Percentiles rank a stretch among this genome's conserved stretches.
phyloP scores from a whole-genome alignment of 1,140 invertebrate genomes.

The Tenebrio molitor region DNA sequence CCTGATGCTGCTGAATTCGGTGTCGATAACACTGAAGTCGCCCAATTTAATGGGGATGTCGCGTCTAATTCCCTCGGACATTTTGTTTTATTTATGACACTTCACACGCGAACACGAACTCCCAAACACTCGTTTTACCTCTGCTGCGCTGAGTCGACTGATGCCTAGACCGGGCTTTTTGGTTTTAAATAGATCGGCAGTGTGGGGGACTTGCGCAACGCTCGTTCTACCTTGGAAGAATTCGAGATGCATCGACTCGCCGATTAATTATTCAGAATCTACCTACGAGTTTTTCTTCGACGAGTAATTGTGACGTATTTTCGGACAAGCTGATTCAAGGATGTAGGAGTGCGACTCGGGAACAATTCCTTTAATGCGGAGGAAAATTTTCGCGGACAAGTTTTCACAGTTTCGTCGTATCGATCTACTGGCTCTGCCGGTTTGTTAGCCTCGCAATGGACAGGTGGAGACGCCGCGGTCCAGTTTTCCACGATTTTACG shows the following conservation, averaged over 20 bases:
- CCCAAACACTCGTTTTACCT: conserved; percentile 13
- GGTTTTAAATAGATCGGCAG: conserved; percentile 39
- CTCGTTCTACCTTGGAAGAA: conserved; percentile 2
- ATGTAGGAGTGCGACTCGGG: neutral
- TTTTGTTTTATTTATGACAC: conserved; percentile 45
- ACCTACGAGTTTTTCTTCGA: neutral
- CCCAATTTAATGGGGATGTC: conserved; percentile 95
- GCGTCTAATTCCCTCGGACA: conserved; percentile 77
- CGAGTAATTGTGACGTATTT: conserved; percentile 22
- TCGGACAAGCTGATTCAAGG: neutral
- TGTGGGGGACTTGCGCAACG: conserved; percentile 39
- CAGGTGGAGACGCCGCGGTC: too few relatives aligned
- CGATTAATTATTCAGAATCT: conserved; percentile 15
- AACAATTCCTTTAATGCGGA: neutral
- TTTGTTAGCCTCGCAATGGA: too few relatives aligned
- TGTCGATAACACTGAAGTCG: conserved; percentile 95
- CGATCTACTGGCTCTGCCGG: too few relatives aligned
- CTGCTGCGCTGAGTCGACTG: neutral
- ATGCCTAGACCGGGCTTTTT: neutral
- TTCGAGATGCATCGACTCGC: conserved; percentile 18
- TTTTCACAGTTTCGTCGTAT: too few relatives aligned
- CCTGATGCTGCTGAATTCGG: conserved; percentile 95
- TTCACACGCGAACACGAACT: conserved; percentile 25
- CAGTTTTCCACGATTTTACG: too few relatives aligned
- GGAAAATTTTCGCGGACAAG: too few relatives aligned